A percentile compares a stretch with the other conserved stretches of the same genome.
Conservation (phyloP, 2,888 invertebrate genomes). For the Periphyllus acericola region DNA sequence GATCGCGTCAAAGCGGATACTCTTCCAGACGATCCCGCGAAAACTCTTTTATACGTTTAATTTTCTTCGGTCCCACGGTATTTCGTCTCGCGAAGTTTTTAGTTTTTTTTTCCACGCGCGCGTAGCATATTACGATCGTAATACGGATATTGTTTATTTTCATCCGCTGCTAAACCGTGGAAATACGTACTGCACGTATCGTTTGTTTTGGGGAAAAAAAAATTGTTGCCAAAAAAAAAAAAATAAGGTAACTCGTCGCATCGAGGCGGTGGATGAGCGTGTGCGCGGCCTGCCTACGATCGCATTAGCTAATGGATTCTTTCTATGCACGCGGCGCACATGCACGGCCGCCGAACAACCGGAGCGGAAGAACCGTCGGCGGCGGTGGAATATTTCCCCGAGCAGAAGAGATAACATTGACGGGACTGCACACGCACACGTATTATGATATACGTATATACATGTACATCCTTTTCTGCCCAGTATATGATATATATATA, state of each 20-base stretch:
- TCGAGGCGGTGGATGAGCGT: not conserved
- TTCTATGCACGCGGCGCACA: conserved; percentile 13
- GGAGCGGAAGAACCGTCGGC: conserved; percentile 51
- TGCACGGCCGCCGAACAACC: conserved; percentile 40
- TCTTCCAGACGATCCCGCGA: too few species aligned
- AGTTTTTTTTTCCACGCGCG: too few species aligned
- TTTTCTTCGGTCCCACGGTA: too few species aligned
- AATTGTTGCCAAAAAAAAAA: not conserved
- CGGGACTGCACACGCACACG: not conserved
- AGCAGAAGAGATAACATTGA: conserved; percentile 61
- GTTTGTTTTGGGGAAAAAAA: not conserved
- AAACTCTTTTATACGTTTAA: too few species aligned
- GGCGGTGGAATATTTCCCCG: conserved; percentile 35
- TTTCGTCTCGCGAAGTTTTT: too few species aligned
- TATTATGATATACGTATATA: not conserved
- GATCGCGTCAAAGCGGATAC: too few species aligned
- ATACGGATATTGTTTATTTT: too few species aligned
- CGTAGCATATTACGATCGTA: too few species aligned
- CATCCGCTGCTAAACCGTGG: too few species aligned
- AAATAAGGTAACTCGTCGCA: not conserved
- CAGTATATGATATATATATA: not conserved
- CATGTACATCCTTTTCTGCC: not conserved
- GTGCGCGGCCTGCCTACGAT: conserved; percentile 1
- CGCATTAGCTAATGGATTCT: conserved; percentile 58
- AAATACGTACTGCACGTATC: not conserved